These are phyloP conservation scores for Arbacia lixula DNA, from an alignment of 53 echinoderm and acorn worm species.

Conservation along the genomic window DNA sequence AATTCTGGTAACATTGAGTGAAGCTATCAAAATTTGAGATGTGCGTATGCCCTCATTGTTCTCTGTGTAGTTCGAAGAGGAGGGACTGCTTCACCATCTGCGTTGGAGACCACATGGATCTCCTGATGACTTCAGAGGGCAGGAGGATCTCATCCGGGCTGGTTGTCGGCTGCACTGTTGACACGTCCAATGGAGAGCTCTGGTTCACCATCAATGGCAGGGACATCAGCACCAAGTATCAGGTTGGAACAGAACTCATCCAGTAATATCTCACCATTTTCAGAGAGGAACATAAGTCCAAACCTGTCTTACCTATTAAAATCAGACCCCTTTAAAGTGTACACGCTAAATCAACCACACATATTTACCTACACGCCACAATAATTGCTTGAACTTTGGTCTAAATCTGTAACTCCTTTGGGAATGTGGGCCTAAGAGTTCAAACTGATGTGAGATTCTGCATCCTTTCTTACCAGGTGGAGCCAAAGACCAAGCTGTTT, in stretches of 20 bases:
- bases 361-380: no score
- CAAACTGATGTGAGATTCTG: no score
- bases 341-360: no score
- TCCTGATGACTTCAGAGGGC: conserved; percentile 80
- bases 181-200: conserved; percentile 79
- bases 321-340: no score
- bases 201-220: conserved; percentile 88
- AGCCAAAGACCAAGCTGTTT: conserved; percentile 90
- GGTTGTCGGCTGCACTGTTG: conserved; percentile 87
- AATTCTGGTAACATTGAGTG: no score
- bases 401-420: no score
- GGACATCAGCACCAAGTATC: conserved; percentile 84
- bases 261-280: no score
- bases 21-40: no score
- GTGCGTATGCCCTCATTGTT: background rate
- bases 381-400: no score
- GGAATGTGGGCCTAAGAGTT: no score
- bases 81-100: conserved; percentile 89
- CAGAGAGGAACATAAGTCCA: background rate
- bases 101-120: conserved; percentile 92
- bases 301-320: background rate
- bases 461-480: conserved; percentile 84
- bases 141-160: conserved; percentile 89
- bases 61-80: conserved; percentile 74
- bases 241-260: no score